These are phyloP conservation scores for Darevskia mixta DNA, from an alignment of 2,797 vertebrate genomes.

Conservation along the genomic window DNA sequence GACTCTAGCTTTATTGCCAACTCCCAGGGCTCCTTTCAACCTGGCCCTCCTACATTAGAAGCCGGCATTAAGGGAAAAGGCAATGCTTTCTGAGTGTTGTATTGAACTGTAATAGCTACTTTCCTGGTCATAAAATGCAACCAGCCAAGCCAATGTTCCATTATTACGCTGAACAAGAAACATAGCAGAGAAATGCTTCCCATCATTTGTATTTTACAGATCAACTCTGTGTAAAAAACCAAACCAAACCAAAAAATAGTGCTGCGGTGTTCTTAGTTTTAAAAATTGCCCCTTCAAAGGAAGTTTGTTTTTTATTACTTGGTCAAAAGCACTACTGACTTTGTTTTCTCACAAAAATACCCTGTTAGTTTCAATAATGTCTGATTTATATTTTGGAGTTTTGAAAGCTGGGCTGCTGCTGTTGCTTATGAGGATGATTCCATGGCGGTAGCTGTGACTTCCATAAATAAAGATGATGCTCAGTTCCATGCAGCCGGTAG, in stretches of 20 bases:
- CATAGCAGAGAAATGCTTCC: background rate
- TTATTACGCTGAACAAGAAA: background rate
- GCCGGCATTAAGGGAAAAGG: background rate
- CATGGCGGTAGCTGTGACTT: background rate
- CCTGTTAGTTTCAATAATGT: background rate
- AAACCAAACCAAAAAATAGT: background rate
- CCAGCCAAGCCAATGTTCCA: background rate
- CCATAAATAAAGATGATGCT: background rate
- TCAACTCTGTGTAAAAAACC: background rate
- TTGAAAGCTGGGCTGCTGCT: no score
- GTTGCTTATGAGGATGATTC: background rate
- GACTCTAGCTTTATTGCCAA: constrained; percentile 4
- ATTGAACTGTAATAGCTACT: background rate
- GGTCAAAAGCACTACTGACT: background rate
- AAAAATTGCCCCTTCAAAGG: background rate
- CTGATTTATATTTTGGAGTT: background rate
- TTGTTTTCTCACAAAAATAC: background rate
- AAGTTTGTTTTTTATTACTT: background rate
- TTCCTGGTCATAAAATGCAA: constrained; percentile 14
- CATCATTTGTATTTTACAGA: background rate
- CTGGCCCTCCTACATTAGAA: background rate
- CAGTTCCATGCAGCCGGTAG: background rate
- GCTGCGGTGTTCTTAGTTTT: background rate
- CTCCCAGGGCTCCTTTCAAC: constrained; percentile 19
- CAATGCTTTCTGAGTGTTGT: background rate